phyloP scores from a whole-genome alignment of 2,113 vertebrate species.

The Plotosus lineatus region DNA sequence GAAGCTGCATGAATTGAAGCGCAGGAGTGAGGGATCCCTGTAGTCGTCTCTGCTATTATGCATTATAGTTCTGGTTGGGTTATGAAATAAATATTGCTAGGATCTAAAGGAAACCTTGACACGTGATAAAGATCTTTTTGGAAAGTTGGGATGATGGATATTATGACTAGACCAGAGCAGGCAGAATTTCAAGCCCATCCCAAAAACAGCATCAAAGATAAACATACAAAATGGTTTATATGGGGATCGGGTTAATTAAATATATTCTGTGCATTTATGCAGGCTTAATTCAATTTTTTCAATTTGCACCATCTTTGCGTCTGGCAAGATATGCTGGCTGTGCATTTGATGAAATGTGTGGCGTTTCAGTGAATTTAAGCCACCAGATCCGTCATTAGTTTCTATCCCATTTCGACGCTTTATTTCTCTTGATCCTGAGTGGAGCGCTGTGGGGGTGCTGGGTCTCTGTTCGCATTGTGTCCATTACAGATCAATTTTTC shows the following conservation, averaged over 20 bases:
- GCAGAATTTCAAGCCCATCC: constrained; percentile 45
- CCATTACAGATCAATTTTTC: constrained; percentile 75
- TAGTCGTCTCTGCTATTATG: too few species aligned
- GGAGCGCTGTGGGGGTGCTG: constrained; percentile 44
- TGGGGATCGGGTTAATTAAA: constrained; percentile 53
- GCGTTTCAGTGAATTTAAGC: constrained; percentile 47
- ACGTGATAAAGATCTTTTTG: constrained; percentile 40
- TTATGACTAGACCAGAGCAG: constrained; percentile 44
- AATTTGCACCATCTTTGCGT: constrained; percentile 48
- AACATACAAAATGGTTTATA: constrained; percentile 51
- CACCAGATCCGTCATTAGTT: constrained; percentile 43
- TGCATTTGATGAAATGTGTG: constrained; percentile 19
- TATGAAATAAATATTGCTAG: constrained; percentile 16
- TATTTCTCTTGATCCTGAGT: constrained; percentile 50
- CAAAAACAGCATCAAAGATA: constrained; percentile 56
- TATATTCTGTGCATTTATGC: constrained; percentile 52
- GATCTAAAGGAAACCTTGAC: constrained; percentile 13
- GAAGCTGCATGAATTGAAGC: too few species aligned
- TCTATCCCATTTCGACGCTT: constrained; percentile 32
- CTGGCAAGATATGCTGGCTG: neutral
- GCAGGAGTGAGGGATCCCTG: too few species aligned
- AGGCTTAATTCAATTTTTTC: constrained; percentile 57
- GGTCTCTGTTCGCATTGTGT: constrained; percentile 56
- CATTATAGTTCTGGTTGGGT: neutral
- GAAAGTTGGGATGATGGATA: constrained; percentile 38